phyloP scores from a whole-genome alignment of 2,113 vertebrate species.

The Dipodomys ordii region DNA sequence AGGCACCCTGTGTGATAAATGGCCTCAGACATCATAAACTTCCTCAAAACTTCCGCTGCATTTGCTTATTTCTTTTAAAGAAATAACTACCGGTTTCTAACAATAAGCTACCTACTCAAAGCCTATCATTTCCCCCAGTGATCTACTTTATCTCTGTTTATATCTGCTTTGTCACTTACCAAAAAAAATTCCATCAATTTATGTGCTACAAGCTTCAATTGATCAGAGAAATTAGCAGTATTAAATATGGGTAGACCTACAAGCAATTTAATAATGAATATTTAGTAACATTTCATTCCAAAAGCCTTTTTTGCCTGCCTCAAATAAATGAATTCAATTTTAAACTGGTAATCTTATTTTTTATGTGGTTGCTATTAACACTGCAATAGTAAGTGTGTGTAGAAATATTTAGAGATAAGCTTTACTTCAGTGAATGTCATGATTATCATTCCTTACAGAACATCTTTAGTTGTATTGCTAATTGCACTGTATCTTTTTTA shows the following conservation, averaged over 20 bases:
- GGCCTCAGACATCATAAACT: not conserved
- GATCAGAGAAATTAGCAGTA: constrained; percentile 6
- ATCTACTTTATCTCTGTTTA: too few relatives aligned
- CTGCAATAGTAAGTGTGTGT: not conserved
- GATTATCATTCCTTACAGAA: not conserved
- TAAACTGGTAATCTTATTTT: not conserved
- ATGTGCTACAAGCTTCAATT: constrained; percentile 11
- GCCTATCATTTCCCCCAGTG: too few relatives aligned
- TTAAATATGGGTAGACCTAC: not conserved
- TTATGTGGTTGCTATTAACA: not conserved
- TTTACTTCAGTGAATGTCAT: not conserved
- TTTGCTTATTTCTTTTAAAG: not conserved
- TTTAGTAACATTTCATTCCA: not conserved
- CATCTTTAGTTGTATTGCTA: not conserved
- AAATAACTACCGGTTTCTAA: not conserved
- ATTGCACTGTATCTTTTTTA: not conserved
- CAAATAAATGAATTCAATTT: constrained; percentile 7
- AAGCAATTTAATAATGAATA: not conserved
- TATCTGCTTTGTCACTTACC: too few relatives aligned
- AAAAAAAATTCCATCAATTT: constrained; percentile 14
- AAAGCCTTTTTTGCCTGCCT: not conserved
- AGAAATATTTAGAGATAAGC: constrained; percentile 4
- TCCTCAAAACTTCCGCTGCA: not conserved
- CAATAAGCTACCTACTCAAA: too few relatives aligned
- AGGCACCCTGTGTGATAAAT: not conserved